These are phyloP conservation scores for Carlito syrichta DNA, from an alignment of 2,113 vertebrate genomes.

Conservation along the genomic window DNA sequence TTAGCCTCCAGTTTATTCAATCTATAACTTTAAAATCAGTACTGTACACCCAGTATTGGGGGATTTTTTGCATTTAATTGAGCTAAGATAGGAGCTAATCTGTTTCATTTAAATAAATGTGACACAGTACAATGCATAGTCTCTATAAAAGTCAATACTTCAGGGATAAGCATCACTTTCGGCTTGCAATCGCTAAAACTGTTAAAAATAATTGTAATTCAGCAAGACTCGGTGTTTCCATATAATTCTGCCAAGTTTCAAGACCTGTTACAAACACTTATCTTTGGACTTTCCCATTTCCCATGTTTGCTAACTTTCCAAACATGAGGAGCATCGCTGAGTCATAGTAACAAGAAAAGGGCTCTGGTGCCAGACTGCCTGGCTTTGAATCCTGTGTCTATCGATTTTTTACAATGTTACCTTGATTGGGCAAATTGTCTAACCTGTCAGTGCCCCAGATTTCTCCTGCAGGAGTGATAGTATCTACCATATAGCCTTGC, in stretches of 20 bases:
- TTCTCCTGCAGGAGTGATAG: background rate
- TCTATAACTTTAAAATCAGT: conserved; percentile 36
- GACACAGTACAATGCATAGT: background rate
- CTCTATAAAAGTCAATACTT: background rate
- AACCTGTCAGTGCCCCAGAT: background rate
- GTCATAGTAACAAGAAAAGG: background rate
- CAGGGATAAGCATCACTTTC: background rate
- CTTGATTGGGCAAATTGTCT: background rate
- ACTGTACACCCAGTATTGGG: background rate
- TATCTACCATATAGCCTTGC: background rate
- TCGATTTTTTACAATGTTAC: background rate
- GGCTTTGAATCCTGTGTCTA: background rate
- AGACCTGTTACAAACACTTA: background rate
- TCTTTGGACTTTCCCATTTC: background rate
- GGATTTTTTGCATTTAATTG: background rate
- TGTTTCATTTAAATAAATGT: background rate
- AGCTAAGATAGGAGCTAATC: background rate
- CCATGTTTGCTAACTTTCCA: background rate
- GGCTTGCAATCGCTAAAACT: background rate
- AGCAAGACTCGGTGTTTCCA: background rate
- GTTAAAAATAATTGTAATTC: background rate
- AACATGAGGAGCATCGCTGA: background rate
- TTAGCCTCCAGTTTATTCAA: conserved; percentile 39
- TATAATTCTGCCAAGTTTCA: background rate
- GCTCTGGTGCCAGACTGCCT: background rate